Evolutionary conservation across 2,797 vertebrate genomes (phyloP).

Genomic region (Protonibea diacanthus): DNA sequence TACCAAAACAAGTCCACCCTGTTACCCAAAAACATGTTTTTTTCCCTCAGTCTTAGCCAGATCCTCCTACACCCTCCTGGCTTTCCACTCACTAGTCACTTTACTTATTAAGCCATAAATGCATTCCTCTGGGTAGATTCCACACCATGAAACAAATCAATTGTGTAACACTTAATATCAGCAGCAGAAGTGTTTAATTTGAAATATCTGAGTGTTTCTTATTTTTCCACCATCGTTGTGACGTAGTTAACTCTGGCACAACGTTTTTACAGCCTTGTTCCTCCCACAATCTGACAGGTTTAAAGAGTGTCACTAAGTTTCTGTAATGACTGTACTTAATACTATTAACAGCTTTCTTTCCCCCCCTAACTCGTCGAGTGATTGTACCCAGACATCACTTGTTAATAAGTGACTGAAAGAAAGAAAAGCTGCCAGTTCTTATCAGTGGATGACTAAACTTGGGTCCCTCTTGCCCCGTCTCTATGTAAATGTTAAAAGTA

Average conservation of each 20-base stretch:
- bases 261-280: constrained; percentile 48
- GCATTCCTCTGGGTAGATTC: constrained; percentile 37
- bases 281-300: constrained; percentile 45
- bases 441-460: constrained; percentile 39
- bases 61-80: constrained; percentile 47
- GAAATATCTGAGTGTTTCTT: constrained; percentile 32
- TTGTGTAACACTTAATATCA: constrained; percentile 56
- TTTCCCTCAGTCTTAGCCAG: constrained; percentile 50
- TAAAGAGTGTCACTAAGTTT: constrained; percentile 49
- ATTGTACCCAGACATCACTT: constrained; percentile 3
- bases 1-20: constrained; percentile 36
- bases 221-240: constrained; percentile 57
- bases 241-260: constrained; percentile 50
- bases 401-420: constrained; percentile 29
- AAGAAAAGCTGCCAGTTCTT: constrained; percentile 20
- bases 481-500: constrained; percentile 53
- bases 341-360: constrained; percentile 27
- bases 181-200: constrained; percentile 43
- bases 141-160: constrained; percentile 44
- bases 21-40: constrained; percentile 37
- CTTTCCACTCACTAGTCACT: constrained; percentile 50
- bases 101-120: constrained; percentile 44
- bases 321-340: constrained; percentile 31
- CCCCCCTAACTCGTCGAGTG: neutral
- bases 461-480: constrained; percentile 46